phyloP scores from a whole-genome alignment of 2,797 vertebrate species.

The Pangasius larnaudii region DNA sequence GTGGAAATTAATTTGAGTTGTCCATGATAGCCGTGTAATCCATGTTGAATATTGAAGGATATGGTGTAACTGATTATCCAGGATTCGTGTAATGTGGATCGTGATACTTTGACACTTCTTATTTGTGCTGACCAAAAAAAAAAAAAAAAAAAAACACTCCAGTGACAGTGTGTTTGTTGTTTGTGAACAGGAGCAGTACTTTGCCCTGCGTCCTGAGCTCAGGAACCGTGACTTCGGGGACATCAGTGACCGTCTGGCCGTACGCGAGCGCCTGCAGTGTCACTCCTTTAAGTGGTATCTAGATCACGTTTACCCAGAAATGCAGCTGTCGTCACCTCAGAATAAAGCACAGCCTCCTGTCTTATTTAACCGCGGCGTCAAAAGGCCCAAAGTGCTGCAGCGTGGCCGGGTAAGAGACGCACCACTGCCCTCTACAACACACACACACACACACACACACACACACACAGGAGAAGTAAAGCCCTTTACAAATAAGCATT shows the following conservation, averaged over 20 bases:
- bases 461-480: neutral
- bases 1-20: neutral
- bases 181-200: constrained; percentile 86
- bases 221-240: constrained; percentile 85
- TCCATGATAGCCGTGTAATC: neutral
- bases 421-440: neutral
- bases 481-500: neutral
- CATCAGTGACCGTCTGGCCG: constrained; percentile 82
- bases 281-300: constrained; percentile 93
- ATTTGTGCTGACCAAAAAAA: neutral
- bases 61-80: constrained; percentile 3
- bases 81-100: neutral
- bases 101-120: neutral
- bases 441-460: neutral
- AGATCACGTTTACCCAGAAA: constrained; percentile 93
- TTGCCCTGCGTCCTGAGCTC: constrained; percentile 89
- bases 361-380: constrained; percentile 86
- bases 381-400: constrained; percentile 86
- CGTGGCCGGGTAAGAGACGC: constrained; percentile 85
- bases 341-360: constrained; percentile 83
- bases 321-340: constrained; percentile 84
- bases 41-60: neutral
- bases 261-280: constrained; percentile 85
- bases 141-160: neutral
- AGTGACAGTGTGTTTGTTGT: neutral